A percentile compares a stretch with the other conserved stretches of the same genome.
phyloP scores from a whole-genome alignment of 1,140 invertebrate species.

The Pissodes strobi region DNA sequence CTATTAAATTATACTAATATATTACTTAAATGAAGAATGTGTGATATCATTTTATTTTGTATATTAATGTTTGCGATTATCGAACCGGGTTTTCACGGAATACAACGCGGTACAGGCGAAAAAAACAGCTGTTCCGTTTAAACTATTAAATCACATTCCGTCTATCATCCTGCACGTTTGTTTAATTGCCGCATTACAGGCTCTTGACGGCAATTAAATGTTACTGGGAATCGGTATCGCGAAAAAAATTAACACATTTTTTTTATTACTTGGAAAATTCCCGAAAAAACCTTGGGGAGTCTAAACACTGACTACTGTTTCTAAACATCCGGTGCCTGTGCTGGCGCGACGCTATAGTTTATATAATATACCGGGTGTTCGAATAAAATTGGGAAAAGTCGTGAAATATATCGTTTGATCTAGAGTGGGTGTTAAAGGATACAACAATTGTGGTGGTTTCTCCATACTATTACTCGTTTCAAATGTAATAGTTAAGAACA shows the following conservation, averaged over 20 bases:
- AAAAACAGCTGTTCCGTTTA: conserved; percentile 12
- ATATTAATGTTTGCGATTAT: conserved; percentile 14
- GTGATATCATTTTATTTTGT: too few relatives aligned
- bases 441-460: too few relatives aligned
- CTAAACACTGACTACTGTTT: conserved; percentile 2
- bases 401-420: too few relatives aligned
- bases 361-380: too few relatives aligned
- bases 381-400: too few relatives aligned
- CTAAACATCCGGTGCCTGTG: conserved; percentile 16
- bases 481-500: too few relatives aligned
- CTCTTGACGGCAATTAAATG: conserved; percentile 21
- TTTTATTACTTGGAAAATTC: conserved; percentile 18
- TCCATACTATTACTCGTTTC: too few relatives aligned
- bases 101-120: not conserved
- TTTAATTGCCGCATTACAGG: conserved; percentile 8
- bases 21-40: too few relatives aligned
- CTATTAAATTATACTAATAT: too few relatives aligned
- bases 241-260: conserved; percentile 22
- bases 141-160: conserved; percentile 16
- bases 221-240: conserved; percentile 14
- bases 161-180: conserved; percentile 20
- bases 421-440: too few relatives aligned
- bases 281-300: not conserved
- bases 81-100: not conserved
- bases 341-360: too few relatives aligned